Base-by-base conservation (phyloP, 2,797 vertebrate genomes). In the Scolopax rusticola region DNA sequence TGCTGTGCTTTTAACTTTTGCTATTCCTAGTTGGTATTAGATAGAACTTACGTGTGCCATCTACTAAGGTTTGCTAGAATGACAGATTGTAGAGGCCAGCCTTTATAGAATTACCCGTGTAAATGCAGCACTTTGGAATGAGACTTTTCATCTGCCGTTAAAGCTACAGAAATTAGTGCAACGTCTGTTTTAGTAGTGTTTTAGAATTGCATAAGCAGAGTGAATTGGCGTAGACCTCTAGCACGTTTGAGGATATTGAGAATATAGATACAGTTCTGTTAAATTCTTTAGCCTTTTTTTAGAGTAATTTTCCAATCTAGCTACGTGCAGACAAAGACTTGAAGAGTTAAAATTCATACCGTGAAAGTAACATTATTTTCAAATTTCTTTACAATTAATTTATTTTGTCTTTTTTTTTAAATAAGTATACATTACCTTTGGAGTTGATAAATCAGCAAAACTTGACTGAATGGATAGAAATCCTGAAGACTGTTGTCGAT, bases 381-480 rank as follows among this genome's bases (percentile, higher is more conserved):
- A 43, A 13, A 67, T 64, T 65, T 64, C 23, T 84, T 71, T 69
- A 30, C 57, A 33, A n/a, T 76, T 24, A n/a, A 70, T 65, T 47
- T 56, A 40, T 61, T 71, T 78, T 86, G 8, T 15, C 40, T 80
- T 84, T 20, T 63, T 74, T 32, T 87, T 40, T 43, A 84, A n/a
- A 87, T 86, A 89, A 99, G 99, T 99, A 99, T 96, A 99, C 99
- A 11, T 98, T 99, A 74, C 99, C 99, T 12, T 97, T 99, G 98
- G 99, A 99, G 95, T 98, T 99, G 96, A 99, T 99, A 98, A 99
- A 99, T 97, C 99, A 99, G 97, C 99, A 99, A 97, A 99, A 99
- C 96, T 98, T 99, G 97, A 99, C 99, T 8, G 99, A 99, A 85
- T 99, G 99, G 99, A 99, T 99, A 98, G 99, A 99, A 98, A 99